A percentile compares a stretch with the other conserved stretches of the same genome.
Evolutionary conservation across 2,113 vertebrate species (phyloP).

Genomic region (Clarias gariepinus): DNA sequence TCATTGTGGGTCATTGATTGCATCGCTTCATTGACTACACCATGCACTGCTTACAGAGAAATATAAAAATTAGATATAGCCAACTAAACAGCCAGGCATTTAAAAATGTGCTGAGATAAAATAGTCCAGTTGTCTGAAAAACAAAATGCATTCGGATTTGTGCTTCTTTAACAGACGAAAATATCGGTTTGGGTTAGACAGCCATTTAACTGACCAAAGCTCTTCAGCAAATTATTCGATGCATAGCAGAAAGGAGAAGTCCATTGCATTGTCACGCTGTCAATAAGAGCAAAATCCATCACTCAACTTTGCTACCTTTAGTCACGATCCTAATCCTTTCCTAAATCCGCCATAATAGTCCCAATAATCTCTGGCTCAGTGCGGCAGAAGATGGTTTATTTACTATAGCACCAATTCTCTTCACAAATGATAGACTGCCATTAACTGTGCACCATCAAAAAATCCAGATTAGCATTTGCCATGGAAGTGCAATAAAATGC

Average conservation of each 20-base stretch:
- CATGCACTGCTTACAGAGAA: conserved; percentile 57
- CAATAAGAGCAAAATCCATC: conserved; percentile 47
- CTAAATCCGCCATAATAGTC: conserved; percentile 31
- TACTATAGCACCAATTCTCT: not conserved
- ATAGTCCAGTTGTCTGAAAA: conserved; percentile 59
- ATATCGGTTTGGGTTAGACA: conserved; percentile 53
- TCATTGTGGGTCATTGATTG: conserved; percentile 56
- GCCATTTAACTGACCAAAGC: conserved; percentile 43
- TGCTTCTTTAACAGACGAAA: conserved; percentile 45
- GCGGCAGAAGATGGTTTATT: conserved; percentile 16
- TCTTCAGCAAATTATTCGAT: conserved; percentile 31
- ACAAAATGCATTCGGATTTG: conserved; percentile 56
- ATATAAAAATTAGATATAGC: conserved; percentile 48
- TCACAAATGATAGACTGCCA: conserved; percentile 40
- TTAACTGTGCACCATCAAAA: conserved; percentile 20
- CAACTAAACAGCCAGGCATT: conserved; percentile 55
- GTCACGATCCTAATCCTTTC: conserved; percentile 44
- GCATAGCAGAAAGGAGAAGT: not conserved
- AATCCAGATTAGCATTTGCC: conserved; percentile 31
- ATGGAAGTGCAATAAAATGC: conserved; percentile 22
- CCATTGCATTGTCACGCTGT: conserved; percentile 21
- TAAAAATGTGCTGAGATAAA: conserved; percentile 65
- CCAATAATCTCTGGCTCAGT: conserved; percentile 27
- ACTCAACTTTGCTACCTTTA: conserved; percentile 32
- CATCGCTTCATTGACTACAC: conserved; percentile 31